These are phyloP conservation scores for Microtus pennsylvanicus DNA, from an alignment of 2,113 vertebrate genomes.

Conservation along the genomic window DNA sequence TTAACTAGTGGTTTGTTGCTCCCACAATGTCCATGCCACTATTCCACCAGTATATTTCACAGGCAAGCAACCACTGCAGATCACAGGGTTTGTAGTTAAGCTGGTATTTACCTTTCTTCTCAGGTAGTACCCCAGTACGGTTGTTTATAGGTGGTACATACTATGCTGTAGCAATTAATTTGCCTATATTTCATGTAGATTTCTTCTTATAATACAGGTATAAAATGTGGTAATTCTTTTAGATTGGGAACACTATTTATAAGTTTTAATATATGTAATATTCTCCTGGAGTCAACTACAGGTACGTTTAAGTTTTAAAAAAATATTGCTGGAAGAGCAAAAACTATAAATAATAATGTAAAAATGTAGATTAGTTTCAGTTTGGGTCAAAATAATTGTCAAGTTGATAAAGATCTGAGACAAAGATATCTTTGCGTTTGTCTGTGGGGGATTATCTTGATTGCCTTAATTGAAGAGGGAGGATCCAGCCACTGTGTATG, in stretches of 20 bases:
- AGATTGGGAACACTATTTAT: neutral
- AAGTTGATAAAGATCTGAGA: neutral
- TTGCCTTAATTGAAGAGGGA: neutral
- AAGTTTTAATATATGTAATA: neutral
- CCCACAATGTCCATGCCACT: neutral
- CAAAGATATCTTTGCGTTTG: neutral
- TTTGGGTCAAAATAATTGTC: neutral
- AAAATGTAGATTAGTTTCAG: neutral
- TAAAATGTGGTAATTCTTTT: neutral
- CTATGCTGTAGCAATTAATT: neutral
- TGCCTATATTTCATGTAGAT: rapidly evolving
- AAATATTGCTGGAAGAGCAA: neutral
- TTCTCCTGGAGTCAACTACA: neutral
- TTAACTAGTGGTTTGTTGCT: neutral
- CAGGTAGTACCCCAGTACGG: rapidly evolving
- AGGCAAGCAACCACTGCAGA: neutral
- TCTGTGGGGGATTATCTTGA: too few relatives aligned
- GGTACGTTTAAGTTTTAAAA: neutral
- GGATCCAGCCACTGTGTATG: too few relatives aligned
- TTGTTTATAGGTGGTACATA: neutral
- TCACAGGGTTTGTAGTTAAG: too few relatives aligned
- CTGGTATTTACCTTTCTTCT: neutral
- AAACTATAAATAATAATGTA: neutral
- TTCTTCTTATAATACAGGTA: neutral
- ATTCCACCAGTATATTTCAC: neutral